Evolutionary conservation across 1,140 invertebrate genomes (phyloP), one percentile per base, ranked within the genome.

Genomic region (Drosophila teissieri): DNA sequence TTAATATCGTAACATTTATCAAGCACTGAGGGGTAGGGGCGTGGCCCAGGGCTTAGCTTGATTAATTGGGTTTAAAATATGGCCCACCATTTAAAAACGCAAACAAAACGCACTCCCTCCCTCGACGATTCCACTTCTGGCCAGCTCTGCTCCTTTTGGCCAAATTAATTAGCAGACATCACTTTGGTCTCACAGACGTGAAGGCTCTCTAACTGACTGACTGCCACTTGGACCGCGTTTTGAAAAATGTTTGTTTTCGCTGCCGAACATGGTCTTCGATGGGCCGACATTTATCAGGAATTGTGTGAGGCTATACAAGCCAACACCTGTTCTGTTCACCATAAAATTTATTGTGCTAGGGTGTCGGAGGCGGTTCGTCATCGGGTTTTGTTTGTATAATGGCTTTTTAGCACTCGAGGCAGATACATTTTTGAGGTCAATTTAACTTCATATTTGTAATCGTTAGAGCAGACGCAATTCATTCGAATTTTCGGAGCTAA

Each of bases 1-100:
- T 60, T 60, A 39, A 56, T 70, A 15, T 42, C 40, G 34, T 15
- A 31, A 69, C 83, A 86, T 89, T 75, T 81, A 86, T 86, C 84
- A 86, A 60, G 31, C 44, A 15, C 31, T 37, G 40, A 7, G 27
- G 44, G 15, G 49, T 39, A 10, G 36, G 27, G 78, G 82, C 60
- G 60, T 79, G 58, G 44, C 19, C 10, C 54, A 37, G 44, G 60
- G 49, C 70, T 78, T 83, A 51, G 56, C 67, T 73, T 86, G 83
- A 86, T 86, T 89, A 89, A 86, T 86, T 86, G 82, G 79, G 79
- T 83, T 86, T 83, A 86, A 86, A 80, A 89, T 83, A 89, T 86
- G 65, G 75, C 84, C 80, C 68, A 81, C 76, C 80, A 86, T 86
- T 86, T 86, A 79, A 76, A 80, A 78, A 80, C 54, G 36, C 36